Conservation (phyloP, 1,140 invertebrate genomes). For the Penaeus japonicus region DNA sequence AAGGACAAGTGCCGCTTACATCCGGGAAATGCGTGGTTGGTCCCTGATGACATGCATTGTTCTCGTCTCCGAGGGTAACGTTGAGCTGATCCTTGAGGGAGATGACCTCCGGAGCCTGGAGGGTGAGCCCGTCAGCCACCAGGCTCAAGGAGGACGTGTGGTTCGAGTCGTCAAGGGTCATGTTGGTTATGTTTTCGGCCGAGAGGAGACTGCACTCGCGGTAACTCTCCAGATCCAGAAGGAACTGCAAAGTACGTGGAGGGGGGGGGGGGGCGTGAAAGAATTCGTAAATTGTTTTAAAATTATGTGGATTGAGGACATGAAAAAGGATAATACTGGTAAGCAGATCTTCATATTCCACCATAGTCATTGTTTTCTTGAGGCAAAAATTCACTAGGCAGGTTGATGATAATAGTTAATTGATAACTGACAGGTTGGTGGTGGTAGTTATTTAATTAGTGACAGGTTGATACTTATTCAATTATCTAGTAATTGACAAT, state of each 20-base stretch:
- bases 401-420: no score
- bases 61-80: constrained; percentile 28
- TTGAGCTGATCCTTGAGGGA: constrained; percentile 20
- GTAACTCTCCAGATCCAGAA: constrained; percentile 43
- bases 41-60: constrained; percentile 28
- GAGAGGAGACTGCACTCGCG: constrained; percentile 15
- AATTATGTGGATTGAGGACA: no score
- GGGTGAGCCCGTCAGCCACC: neutral
- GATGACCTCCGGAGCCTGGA: neutral
- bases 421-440: no score
- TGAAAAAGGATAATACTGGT: no score
- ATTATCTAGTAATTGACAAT: no score
- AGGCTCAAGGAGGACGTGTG: neutral
- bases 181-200: neutral
- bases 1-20: neutral
- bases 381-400: no score
- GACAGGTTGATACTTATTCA: no score
- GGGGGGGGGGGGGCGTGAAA: no score
- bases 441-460: no score
- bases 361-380: no score
- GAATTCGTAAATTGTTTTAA: no score
- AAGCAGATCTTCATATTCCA: no score
- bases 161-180: neutral
- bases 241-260: constrained; percentile 14
- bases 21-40: constrained; percentile 49